A percentile compares a stretch with the other conserved stretches of the same genome.
Evolutionary conservation across 2,797 vertebrate species (phyloP).

Genomic region (Rhinophrynus dorsalis): DNA sequence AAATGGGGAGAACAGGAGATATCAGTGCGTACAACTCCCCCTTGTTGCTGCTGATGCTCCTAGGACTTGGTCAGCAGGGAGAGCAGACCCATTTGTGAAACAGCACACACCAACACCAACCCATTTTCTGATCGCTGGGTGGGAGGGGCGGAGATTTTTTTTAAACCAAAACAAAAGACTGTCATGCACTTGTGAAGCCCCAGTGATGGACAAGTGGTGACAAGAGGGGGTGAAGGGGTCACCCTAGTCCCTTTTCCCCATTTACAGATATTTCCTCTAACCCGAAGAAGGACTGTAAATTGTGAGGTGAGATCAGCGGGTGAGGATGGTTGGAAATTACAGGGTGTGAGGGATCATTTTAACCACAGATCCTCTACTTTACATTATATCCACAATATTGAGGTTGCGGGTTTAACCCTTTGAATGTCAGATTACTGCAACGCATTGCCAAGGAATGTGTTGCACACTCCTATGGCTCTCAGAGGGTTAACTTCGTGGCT

Average conservation of each 20-base stretch:
- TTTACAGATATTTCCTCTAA: slow-evolving; percentile 34
- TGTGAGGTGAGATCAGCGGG: slow-evolving; percentile 17
- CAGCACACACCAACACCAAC: slow-evolving; percentile 93
- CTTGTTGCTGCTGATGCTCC: not conserved
- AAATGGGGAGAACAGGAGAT: not conserved
- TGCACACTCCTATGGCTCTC: too few relatives aligned
- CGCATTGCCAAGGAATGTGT: too few relatives aligned
- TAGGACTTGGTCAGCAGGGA: slow-evolving; percentile 55
- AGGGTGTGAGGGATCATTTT: not conserved
- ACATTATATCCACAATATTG: too few relatives aligned
- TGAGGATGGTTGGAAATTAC: not conserved
- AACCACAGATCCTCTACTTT: too few relatives aligned
- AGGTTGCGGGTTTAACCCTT: too few relatives aligned
- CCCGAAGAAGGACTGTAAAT: not conserved
- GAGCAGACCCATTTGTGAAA: slow-evolving; percentile 95
- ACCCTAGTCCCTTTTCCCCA: slow-evolving; percentile 26
- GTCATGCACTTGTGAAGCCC: slow-evolving; percentile 86
- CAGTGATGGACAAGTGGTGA: slow-evolving; percentile 76
- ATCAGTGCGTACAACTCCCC: slow-evolving; percentile 58
- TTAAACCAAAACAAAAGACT: slow-evolving; percentile 98
- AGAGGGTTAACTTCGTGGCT: too few relatives aligned
- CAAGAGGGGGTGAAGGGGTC: slow-evolving; percentile 59
- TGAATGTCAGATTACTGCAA: too few relatives aligned
- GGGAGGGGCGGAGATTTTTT: slow-evolving; percentile 95
- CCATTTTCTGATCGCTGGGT: slow-evolving; percentile 95